Evolutionary conservation across 2,113 vertebrate species (phyloP).

Genomic region (Osmerus eperlanus): DNA sequence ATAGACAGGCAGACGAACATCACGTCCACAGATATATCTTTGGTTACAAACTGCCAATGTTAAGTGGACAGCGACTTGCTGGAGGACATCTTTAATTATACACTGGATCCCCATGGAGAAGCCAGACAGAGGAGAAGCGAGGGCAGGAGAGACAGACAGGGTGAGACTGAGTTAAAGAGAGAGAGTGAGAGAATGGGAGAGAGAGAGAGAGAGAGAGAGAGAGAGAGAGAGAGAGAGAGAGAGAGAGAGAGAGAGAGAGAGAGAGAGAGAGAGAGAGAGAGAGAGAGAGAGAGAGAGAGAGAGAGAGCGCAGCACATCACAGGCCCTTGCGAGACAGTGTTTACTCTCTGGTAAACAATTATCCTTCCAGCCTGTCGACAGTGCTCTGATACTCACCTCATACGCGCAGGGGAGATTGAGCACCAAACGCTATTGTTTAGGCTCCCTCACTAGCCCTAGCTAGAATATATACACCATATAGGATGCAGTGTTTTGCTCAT

Average conservation of each 20-base stretch:
- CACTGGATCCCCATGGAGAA: constrained; percentile 50
- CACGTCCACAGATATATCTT: constrained; percentile 50
- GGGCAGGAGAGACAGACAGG: constrained; percentile 26
- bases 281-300: constrained; percentile 20
- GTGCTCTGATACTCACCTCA: constrained; percentile 21
- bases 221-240: constrained; percentile 2
- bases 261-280: constrained; percentile 41
- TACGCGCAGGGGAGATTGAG: constrained; percentile 23
- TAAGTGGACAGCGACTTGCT: constrained; percentile 64
- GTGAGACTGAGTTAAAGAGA: constrained; percentile 38
- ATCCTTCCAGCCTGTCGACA: constrained; percentile 32
- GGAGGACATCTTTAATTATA: constrained; percentile 68
- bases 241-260: constrained; percentile 25
- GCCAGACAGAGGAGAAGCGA: constrained; percentile 41
- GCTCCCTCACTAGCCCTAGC: neutral
- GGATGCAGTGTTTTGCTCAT: neutral
- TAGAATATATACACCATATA: neutral
- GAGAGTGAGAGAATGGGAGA: constrained; percentile 3
- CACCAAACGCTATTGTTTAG: constrained; percentile 38
- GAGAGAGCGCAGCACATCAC: constrained; percentile 11
- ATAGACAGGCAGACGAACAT: constrained; percentile 28
- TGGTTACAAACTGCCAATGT: constrained; percentile 65
- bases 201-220: constrained; percentile 19
- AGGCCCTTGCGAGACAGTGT: constrained; percentile 40
- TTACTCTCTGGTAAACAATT: constrained; percentile 52